Evolutionary conservation across 2,888 invertebrate species (phyloP), one percentile per base, ranked within the genome.

Genomic region (Meiosimyza decipiens): DNA sequence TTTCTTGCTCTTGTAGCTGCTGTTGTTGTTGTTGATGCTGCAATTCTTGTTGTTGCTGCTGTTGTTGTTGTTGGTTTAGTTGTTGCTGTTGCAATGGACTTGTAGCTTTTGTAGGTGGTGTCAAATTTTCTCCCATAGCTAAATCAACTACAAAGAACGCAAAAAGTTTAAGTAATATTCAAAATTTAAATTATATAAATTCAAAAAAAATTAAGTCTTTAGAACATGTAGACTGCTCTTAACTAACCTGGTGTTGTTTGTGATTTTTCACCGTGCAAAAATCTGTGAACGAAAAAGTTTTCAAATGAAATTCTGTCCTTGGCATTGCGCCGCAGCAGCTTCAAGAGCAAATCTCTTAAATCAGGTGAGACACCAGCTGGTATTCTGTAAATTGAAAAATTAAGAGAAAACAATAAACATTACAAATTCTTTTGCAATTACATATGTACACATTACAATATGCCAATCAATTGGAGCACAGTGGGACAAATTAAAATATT

Each of bases 281-380:
- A 99, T 64, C 94, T 91, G 88, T 99, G 99, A 85, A 91, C 92
- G 89, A 99, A 99, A 89, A 99, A 99, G 76, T 93, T 92, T 83
- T 97, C 96, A 88, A 99, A 99, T 75, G 96, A 94, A 90, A 99
- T 96, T 78, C 99, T 91, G 86, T 99, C 98, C 83, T 93, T 92
- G 64, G 99, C 94, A 88, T 96, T 98, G 77, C 98, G 91, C 79
- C 96, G 94, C 80, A 99, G 89, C 74, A 99, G 90, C 62, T 95
- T 93, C 84, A 92, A 90, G 76, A 99, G 89, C 77, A 99, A 90
- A 87, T 95, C 95, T 80, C 93, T 92, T 77, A 99, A 89, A 83
- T 97, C 95, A 15, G 92, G 90, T 73, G 98, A 98, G 13, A 98
- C 98, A 78, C 96, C 97, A 77, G 92, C 88, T 49, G 99, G 99